Percentiles rank a stretch among this genome's conserved stretches.
Evolutionary conservation across 2,797 vertebrate genomes (phyloP).

Genomic region (Sebastes hubbsi): DNA sequence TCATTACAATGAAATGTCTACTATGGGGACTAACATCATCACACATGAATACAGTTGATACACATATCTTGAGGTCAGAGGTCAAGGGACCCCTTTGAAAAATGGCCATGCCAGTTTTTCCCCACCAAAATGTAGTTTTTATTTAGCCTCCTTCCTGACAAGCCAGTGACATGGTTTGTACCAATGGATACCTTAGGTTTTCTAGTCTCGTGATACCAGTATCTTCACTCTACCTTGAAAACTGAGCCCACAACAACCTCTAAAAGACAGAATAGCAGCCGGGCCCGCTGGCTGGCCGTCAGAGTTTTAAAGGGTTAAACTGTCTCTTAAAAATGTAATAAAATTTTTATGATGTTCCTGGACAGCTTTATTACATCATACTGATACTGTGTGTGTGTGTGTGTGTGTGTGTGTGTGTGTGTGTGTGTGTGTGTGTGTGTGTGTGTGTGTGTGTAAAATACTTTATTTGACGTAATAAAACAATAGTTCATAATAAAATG

Average conservation of each 20-base stretch:
- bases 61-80: too few relatives aligned
- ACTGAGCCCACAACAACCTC: neutral
- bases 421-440: neutral
- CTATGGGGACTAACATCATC: too few relatives aligned
- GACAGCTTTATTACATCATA: neutral
- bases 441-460: neutral
- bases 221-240: too few relatives aligned
- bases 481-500: neutral
- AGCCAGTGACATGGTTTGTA: fast-evolving
- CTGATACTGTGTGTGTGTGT: neutral
- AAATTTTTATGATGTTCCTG: neutral
- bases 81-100: too few relatives aligned
- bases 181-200: too few relatives aligned
- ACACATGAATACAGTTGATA: too few relatives aligned
- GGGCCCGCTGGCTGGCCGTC: too few relatives aligned
- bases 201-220: too few relatives aligned
- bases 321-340: neutral
- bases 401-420: neutral
- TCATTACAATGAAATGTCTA: fast-evolving
- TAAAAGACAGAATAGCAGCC: neutral
- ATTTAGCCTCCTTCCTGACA: too few relatives aligned
- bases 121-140: too few relatives aligned
- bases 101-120: too few relatives aligned
- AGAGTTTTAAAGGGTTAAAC: neutral
- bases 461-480: neutral